Evolutionary conservation across 2,797 vertebrate genomes (phyloP), one percentile per base, ranked within the genome.

Genomic region (Acanthornis magna): DNA sequence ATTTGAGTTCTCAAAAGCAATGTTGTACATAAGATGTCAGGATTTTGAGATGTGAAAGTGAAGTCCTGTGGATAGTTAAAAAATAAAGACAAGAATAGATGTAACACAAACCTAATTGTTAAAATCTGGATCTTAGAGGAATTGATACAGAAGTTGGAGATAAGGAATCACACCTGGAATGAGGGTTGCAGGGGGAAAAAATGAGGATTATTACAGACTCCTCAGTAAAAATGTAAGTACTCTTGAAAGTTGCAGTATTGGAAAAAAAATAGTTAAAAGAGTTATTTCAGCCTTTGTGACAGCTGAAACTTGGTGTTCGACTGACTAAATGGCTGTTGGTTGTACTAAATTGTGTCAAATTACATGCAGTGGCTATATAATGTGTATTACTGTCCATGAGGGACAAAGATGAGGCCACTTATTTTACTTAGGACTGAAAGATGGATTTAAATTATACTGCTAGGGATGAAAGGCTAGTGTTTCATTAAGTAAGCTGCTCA

Each of bases 401-500:
- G 63, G 84, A 93, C 70, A 91, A 88, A 75, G 90, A 90, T 85
- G 76, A 96, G 70, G 32, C n/a, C 82, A 74, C 86, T 95, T 26
- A 62, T 91, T 96, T 94, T 90, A 75, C 67, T 94, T 77, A 75
- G 89, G 60, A 89, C 60, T 95, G 89, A 89, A 95, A 77, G 71
- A 94, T 66, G 40, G 57, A 79, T 95, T 91, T 88, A 95, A 97
- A 96, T 94, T 94, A 79, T 43, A 75, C 58, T 91, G 54, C 65
- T 32, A 91, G 34, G 82, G 82, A 96, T 95, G 77, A 96, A 97
- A 96, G 85, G 43, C 79, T 78, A 81, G 57, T 0, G 10, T 73
- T 95, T 97, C 95, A 91, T 97, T 96, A 96, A 95, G 47, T 57
- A 88, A 95, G 72, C 81, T 80, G 60, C 72, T 91, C 91, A 96